These are phyloP conservation scores for Metalampra italica DNA, from an alignment of 2,888 invertebrate genomes.

Conservation along the genomic window DNA sequence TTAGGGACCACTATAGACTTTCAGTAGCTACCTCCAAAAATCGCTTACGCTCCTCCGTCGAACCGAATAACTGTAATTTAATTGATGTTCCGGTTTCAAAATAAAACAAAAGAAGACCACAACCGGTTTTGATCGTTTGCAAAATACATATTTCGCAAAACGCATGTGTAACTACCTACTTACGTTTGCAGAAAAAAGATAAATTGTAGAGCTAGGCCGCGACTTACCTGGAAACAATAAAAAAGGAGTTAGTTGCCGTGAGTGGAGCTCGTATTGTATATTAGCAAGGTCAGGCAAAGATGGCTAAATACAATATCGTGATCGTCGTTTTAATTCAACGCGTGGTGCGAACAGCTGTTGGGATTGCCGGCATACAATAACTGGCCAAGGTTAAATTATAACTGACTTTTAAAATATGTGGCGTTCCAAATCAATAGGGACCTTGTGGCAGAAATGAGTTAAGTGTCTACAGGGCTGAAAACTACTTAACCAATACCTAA, in stretches of 20 bases:
- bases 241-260: neutral
- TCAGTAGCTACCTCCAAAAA: neutral
- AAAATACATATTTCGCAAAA: constrained; percentile 16
- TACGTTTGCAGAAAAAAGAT: neutral
- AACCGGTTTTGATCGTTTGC: constrained; percentile 19
- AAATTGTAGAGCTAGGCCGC: constrained; percentile 8
- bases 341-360: constrained; percentile 1
- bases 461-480: too few relatives aligned
- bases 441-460: too few relatives aligned
- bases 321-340: neutral
- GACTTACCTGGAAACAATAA: constrained; percentile 12
- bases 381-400: neutral
- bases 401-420: too few relatives aligned
- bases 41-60: constrained; percentile 6
- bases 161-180: constrained; percentile 1
- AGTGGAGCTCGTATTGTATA: neutral
- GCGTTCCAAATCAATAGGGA: too few relatives aligned
- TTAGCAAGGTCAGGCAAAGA: neutral
- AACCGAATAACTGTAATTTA: constrained; percentile 27
- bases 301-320: constrained; percentile 2
- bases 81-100: constrained; percentile 24
- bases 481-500: too few relatives aligned
- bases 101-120: constrained; percentile 24
- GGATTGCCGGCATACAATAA: neutral
- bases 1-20: too few relatives aligned